Evolutionary conservation across 1,140 invertebrate genomes (phyloP).

Genomic region (Sinella curviseta): DNA sequence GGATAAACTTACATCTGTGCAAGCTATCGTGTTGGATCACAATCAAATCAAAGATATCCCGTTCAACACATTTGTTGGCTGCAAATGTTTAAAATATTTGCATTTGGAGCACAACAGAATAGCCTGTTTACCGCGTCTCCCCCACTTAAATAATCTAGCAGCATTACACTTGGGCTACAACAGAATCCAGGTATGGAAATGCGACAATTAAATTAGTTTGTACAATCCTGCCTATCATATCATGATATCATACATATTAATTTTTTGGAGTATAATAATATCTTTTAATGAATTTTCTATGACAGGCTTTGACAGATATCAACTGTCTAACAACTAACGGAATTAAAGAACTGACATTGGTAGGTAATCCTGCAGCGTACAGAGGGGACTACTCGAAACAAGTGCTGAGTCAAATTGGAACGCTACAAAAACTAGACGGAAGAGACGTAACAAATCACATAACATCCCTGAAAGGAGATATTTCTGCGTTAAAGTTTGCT

Average conservation of each 20-base stretch:
- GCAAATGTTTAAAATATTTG: constrained; percentile 38
- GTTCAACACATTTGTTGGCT: constrained; percentile 32
- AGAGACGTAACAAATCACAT: constrained; percentile 18
- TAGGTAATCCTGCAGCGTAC: constrained; percentile 27
- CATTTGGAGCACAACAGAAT: constrained; percentile 46
- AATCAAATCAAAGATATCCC: constrained; percentile 42
- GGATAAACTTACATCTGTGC: constrained; percentile 30
- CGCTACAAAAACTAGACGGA: constrained; percentile 29
- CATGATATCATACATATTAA: not conserved
- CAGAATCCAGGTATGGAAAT: constrained; percentile 41
- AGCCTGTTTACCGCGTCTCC: constrained; percentile 21
- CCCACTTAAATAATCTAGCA: constrained; percentile 39
- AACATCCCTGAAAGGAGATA: not conserved
- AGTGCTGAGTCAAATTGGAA: not conserved
- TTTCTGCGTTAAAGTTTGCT: not conserved
- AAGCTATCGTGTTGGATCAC: constrained; percentile 39
- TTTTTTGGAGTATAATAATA: not conserved
- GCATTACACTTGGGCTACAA: constrained; percentile 39
- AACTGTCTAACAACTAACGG: not conserved
- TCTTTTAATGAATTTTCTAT: not conserved
- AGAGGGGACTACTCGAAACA: constrained; percentile 26
- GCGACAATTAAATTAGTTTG: not conserved
- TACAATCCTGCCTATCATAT: too few relatives aligned
- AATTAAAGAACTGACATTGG: constrained; percentile 20
- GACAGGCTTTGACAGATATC: constrained; percentile 31